Evolutionary conservation across 2,797 vertebrate genomes (phyloP), one percentile per base, ranked within the genome.

Genomic region (Aselliscus stoliczkanus): DNA sequence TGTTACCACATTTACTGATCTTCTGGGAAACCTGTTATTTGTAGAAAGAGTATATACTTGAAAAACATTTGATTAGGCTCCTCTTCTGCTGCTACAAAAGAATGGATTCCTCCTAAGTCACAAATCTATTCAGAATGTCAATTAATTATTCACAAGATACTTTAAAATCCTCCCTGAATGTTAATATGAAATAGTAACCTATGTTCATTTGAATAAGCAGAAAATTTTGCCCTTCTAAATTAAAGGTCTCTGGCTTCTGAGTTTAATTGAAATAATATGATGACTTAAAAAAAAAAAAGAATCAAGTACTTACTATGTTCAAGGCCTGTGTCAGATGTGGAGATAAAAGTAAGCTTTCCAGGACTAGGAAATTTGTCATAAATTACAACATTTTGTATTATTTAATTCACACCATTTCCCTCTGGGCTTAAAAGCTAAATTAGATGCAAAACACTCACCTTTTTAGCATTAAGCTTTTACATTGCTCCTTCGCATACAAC

Each of bases 141-240:
- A 90, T 90, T 95, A 94, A 92, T 94, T 90, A 95, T 96, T 96
- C 95, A 95, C 94, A 47, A 97, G 91, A 84, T 81, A 60, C 47
- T 93, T 82, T 50, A 65, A 81, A 95, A 90, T 82, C 34, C 39
- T 77, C 77, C 79, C 54, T 69, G 80, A 89, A 88, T 90, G 89
- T 47, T 95, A 85, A 88, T 60, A 64, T 82, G 90, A 96, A 95
- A 95, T 18, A 92, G 67, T n/a, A 85, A 69, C 25, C 77, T 39
- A 56, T 1, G 9, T 88, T 96, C 91, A 89, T 90, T 88, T 93
- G 29, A 97, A 60, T 54, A 89, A 93, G 34, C 39, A 44, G 73
- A 88, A 77, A 91, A 56, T 29, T 73, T 67, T 89, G 15, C 23
- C 37, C 29, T 80, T 39, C 18, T 29, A 54, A 58, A 80, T 52